Percentiles rank a stretch among this genome's conserved stretches.
phyloP scores from a whole-genome alignment of 1,140 invertebrate species.

The Kradibia gibbosae region DNA sequence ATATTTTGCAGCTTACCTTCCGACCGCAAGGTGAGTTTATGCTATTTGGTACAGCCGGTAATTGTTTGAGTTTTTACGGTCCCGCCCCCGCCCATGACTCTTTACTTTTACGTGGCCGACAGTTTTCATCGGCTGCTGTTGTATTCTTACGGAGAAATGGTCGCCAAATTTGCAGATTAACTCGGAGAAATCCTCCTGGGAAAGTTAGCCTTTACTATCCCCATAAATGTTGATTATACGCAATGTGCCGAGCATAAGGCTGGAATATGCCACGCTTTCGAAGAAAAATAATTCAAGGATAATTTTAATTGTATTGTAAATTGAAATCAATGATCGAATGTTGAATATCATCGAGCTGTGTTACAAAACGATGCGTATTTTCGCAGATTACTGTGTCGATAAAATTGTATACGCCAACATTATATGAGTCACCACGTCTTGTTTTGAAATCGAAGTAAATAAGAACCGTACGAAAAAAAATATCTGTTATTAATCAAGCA shows the following conservation, averaged over 20 bases:
- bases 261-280: too few species aligned
- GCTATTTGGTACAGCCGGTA: neutral
- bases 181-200: neutral
- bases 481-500: constrained; percentile 35
- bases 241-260: too few species aligned
- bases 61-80: neutral
- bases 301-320: neutral
- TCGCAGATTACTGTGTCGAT: constrained; percentile 8
- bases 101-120: neutral
- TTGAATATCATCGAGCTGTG: neutral
- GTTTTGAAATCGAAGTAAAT: constrained; percentile 15
- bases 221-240: too few species aligned
- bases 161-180: neutral
- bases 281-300: too few species aligned
- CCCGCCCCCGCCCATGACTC: neutral
- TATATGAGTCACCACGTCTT: constrained; percentile 21
- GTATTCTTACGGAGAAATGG: neutral
- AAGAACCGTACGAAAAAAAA: constrained; percentile 21
- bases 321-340: neutral
- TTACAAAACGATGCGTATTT: constrained; percentile 5
- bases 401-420: constrained; percentile 20
- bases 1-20: neutral
- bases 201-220: neutral
- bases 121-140: neutral
- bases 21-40: neutral